Evolutionary conservation across 2,113 vertebrate genomes (phyloP), one percentile per base, ranked within the genome.

Genomic region (Pseudorectes ferrugineus): DNA sequence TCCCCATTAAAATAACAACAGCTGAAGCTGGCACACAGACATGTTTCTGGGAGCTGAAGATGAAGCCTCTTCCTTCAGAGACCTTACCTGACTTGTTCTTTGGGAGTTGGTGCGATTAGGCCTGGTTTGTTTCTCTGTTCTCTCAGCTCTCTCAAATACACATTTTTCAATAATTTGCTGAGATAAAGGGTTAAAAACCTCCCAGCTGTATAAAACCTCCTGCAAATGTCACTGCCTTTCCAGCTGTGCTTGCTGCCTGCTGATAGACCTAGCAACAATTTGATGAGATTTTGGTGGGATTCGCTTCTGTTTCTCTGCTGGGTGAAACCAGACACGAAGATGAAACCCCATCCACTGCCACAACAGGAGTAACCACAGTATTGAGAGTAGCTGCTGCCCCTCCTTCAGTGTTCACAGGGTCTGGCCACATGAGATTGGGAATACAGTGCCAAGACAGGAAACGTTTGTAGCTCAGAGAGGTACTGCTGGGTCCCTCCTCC

Each of bases 101-200:
- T 58, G 42, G 48, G 65, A 93, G 46, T 36, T 55, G 80, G 21
- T 8, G 2, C 26, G 62, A 36, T 61, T n/a, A 70, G 40, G 13
- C 26, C 49, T 66, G 66, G 52, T 58, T 85, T 75, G 61, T 18
- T 81, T 86, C 79, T 23, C 66, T 75, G 38, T n/a, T 51, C 22
- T 79, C 70, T 67, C 73, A 63, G 59, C 23, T 33, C 36, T 85
- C 52, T 55, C 61, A 67, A 73, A 90, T 5, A 51, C 10, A 46
- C 11, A 1, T 26, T 58, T 61, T 54, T 54, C 19, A 80, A 58
- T 62, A 80, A n/a, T 42, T 65, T 77, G 11, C 14, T 76, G 43
- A n/a, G 54, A 85, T 79, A 94, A 95, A 90, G 72, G 65, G 82
- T 88, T 94, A 96, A 96, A 92, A 14, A 36, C 14, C 38, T 86